A percentile compares a stretch with the other conserved stretches of the same genome.
Evolutionary conservation across 2,797 vertebrate genomes (phyloP).

Genomic region (Margarornis squamiger): DNA sequence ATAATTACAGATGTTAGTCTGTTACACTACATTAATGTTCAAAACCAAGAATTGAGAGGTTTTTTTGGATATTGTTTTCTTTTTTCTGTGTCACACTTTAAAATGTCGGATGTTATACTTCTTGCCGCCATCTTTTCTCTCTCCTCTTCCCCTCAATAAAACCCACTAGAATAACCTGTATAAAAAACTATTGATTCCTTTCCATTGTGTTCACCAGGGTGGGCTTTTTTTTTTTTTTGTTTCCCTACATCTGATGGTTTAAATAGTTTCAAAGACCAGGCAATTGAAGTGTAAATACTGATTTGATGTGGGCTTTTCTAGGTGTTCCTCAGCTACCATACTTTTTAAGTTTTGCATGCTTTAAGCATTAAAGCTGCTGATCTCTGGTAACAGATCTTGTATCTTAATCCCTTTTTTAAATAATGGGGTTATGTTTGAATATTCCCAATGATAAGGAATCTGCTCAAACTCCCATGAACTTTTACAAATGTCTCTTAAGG

Average conservation of each 20-base stretch:
- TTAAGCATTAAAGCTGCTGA: background rate
- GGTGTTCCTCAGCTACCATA: background rate
- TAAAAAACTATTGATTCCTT: background rate
- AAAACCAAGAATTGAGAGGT: background rate
- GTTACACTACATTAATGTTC: background rate
- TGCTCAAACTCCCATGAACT: conserved; percentile 44
- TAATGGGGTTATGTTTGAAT: conserved; percentile 10
- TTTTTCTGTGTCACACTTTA: background rate
- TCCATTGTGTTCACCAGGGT: background rate
- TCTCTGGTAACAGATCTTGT: conserved; percentile 17
- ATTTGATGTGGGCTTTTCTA: background rate
- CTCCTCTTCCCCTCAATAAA: background rate
- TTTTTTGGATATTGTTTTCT: background rate
- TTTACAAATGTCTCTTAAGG: conserved; percentile 8
- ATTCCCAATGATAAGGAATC: conserved; percentile 18
- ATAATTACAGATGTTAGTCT: background rate
- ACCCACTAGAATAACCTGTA: background rate
- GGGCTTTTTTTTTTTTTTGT: background rate
- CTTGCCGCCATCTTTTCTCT: background rate
- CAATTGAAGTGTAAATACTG: background rate
- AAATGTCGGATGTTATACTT: background rate
- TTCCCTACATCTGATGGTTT: background rate
- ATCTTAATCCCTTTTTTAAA: conserved; percentile 48
- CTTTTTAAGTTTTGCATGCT: background rate
- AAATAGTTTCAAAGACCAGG: background rate